Evolutionary conservation across 2,888 invertebrate species (phyloP).

Genomic region (Acleris emargana): DNA sequence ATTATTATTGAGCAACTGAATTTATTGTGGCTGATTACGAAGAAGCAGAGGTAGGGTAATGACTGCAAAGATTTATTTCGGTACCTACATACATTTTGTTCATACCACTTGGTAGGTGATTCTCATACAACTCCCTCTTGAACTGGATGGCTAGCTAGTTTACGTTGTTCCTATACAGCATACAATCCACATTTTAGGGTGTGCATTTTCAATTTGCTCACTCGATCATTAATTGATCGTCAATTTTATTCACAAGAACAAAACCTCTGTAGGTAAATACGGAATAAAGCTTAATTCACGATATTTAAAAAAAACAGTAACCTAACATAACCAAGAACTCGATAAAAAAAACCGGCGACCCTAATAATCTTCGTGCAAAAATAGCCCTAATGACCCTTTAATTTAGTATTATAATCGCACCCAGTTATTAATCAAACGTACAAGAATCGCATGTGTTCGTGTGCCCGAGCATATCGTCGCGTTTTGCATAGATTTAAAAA

Average conservation of each 20-base stretch:
- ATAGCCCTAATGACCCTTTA: conserved; percentile 1
- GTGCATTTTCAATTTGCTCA: too few relatives aligned
- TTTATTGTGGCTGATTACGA: conserved; percentile 38
- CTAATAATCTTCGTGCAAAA: background rate
- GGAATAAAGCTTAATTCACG: too few relatives aligned
- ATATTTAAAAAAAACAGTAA: background rate
- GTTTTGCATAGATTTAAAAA: conserved; percentile 84
- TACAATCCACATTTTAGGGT: too few relatives aligned
- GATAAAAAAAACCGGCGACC: background rate
- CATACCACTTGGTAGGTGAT: background rate
- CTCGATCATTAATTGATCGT: too few relatives aligned
- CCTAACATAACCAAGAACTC: background rate
- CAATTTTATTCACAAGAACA: too few relatives aligned
- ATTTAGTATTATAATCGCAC: background rate
- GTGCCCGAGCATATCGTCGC: conserved; percentile 78
- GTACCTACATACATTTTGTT: background rate
- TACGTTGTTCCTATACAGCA: too few relatives aligned
- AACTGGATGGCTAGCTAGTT: background rate
- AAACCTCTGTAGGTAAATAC: too few relatives aligned
- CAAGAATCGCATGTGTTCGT: conserved; percentile 75
- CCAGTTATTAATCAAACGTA: conserved; percentile 69
- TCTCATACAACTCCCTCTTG: background rate
- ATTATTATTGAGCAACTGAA: conserved; percentile 50
- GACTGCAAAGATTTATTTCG: background rate
- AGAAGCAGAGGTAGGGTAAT: background rate